Conservation (phyloP, 2,113 vertebrate species). For the Struthidea cinerea region DNA sequence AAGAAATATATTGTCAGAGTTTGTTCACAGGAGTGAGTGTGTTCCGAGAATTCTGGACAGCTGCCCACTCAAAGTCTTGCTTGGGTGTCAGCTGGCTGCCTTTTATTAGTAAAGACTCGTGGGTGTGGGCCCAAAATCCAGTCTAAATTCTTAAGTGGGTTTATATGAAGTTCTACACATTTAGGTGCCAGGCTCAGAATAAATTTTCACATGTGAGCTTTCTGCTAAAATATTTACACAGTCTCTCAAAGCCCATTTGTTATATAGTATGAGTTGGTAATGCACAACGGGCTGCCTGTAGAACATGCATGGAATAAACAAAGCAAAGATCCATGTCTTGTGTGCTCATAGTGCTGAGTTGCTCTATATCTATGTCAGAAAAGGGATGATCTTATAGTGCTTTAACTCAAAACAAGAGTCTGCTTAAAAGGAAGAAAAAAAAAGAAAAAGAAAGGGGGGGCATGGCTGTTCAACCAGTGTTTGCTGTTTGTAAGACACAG, state of each 20-base stretch:
- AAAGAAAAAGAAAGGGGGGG: rapidly evolving
- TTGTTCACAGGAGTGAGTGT: neutral
- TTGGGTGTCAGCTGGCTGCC: neutral
- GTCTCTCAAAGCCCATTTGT: neutral
- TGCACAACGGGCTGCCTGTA: neutral
- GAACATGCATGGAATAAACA: neutral
- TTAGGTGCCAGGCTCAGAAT: neutral
- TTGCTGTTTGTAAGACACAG: neutral
- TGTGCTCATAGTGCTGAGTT: neutral
- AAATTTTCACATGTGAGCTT: neutral
- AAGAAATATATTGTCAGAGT: neutral
- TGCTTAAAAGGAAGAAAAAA: neutral
- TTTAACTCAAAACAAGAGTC: neutral
- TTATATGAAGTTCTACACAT: neutral
- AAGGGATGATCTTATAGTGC: neutral
- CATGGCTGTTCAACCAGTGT: neutral
- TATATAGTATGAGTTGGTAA: neutral
- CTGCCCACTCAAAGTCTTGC: neutral
- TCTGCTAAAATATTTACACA: constrained; percentile 15
- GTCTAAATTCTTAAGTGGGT: neutral
- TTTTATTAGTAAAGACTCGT: neutral
- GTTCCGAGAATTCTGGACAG: neutral
- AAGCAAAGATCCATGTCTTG: neutral
- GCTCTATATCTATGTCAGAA: neutral
- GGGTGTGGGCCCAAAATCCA: neutral